Evolutionary conservation across 2,888 invertebrate species (phyloP).

Genomic region (Junonia oenone): DNA sequence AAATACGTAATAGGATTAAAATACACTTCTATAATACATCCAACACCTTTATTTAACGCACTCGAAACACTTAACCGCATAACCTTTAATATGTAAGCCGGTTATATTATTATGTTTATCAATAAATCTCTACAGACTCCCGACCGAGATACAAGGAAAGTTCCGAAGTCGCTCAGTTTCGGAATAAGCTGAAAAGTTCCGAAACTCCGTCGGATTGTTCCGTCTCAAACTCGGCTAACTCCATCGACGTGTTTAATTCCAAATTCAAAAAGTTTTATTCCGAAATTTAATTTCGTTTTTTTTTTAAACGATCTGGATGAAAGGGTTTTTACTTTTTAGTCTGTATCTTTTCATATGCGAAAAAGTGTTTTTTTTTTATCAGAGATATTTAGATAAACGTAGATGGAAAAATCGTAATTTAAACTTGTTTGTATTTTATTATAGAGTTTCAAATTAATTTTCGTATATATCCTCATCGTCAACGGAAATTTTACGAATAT

Average conservation of each 20-base stretch:
- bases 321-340: neutral
- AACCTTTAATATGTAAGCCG: neutral
- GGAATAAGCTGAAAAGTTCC: constrained; percentile 26
- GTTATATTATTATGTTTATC: neutral
- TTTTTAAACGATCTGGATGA: neutral
- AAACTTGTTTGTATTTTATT: neutral
- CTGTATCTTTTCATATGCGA: no score
- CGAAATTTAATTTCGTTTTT: constrained; percentile 11
- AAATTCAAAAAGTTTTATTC: constrained; percentile 24
- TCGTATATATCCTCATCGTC: no score
- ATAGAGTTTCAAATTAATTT: neutral
- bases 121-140: constrained; percentile 4
- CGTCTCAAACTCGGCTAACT: constrained; percentile 33
- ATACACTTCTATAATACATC: no score
- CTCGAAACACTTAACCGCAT: neutral
- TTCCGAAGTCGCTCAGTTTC: constrained; percentile 15
- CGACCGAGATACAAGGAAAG: constrained; percentile 18
- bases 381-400: no score
- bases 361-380: no score
- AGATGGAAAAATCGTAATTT: no score
- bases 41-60: no score
- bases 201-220: constrained; percentile 40
- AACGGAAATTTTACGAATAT: neutral
- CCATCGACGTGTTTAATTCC: constrained; percentile 35
- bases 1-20: no score